Conservation (phyloP, 2,888 invertebrate genomes). For the Euclidia mi region DNA sequence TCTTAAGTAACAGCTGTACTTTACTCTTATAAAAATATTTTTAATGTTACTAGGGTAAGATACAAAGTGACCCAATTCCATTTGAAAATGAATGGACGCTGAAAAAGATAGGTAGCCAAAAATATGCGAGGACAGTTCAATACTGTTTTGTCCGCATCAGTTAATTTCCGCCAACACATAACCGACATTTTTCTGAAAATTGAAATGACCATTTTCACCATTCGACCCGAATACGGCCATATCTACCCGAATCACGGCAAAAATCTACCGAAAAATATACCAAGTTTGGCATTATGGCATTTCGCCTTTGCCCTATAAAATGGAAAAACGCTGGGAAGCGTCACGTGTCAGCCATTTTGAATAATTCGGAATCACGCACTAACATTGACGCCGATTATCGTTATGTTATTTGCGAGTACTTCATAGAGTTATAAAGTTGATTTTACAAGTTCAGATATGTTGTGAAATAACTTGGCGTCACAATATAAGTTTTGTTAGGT, state of each 20-base stretch:
- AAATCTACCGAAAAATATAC: constrained; percentile 7
- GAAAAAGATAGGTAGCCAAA: too few relatives aligned
- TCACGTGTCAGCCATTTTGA: constrained; percentile 40
- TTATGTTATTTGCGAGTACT: constrained; percentile 36
- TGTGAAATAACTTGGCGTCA: constrained; percentile 5
- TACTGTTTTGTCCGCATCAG: not conserved
- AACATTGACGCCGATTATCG: constrained; percentile 39
- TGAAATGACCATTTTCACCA: not conserved
- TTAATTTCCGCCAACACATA: not conserved
- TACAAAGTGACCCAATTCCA: too few relatives aligned
- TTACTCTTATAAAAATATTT: too few relatives aligned
- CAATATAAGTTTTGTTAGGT: constrained; percentile 9
- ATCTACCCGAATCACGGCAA: constrained; percentile 4
- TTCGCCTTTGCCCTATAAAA: constrained; percentile 21
- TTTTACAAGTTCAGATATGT: constrained; percentile 16
- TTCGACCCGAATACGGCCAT: not conserved
- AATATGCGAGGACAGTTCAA: not conserved
- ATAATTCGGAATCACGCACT: constrained; percentile 48
- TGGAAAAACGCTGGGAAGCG: constrained; percentile 33
- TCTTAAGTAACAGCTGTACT: too few relatives aligned
- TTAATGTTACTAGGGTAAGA: too few relatives aligned
- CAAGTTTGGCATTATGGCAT: constrained; percentile 16
- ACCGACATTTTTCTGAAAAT: not conserved
- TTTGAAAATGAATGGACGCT: too few relatives aligned
- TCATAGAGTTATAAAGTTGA: constrained; percentile 35